Conservation (phyloP, 2,888 invertebrate species). For the Erebia aethiops region DNA sequence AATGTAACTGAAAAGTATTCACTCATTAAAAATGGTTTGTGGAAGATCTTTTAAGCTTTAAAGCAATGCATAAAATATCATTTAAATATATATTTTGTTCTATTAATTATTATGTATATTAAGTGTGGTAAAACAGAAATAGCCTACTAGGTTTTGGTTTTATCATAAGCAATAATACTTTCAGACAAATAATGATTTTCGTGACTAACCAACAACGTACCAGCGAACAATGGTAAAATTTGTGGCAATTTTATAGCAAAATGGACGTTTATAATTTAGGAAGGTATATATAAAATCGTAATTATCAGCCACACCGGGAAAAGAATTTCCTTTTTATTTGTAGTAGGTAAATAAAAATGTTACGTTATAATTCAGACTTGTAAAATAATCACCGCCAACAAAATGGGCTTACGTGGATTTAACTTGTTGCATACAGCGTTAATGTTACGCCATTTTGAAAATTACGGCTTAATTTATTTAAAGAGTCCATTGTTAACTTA, state of each 20-base stretch:
- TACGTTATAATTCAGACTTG: slow-evolving; percentile 34
- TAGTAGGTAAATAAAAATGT: slow-evolving; percentile 14
- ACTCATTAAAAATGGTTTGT: too few species aligned
- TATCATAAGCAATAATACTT: too few species aligned
- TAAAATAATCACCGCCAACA: slow-evolving; percentile 37
- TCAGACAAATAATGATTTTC: not conserved
- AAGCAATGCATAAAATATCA: too few species aligned
- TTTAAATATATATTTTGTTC: too few species aligned
- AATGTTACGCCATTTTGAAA: slow-evolving; percentile 45
- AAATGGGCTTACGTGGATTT: slow-evolving; percentile 45
- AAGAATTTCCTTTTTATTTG: slow-evolving; percentile 16
- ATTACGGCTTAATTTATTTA: slow-evolving; percentile 39
- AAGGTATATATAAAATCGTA: slow-evolving; percentile 5
- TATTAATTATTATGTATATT: too few species aligned
- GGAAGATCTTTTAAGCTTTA: too few species aligned
- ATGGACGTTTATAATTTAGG: slow-evolving; percentile 11
- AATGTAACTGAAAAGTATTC: not conserved
- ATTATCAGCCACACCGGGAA: slow-evolving; percentile 3
- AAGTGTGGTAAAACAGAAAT: too few species aligned
- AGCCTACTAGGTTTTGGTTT: too few species aligned
- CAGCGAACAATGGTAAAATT: slow-evolving; percentile 1
- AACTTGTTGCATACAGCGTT: slow-evolving; percentile 64
- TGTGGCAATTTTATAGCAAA: not conserved
- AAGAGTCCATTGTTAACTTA: slow-evolving; percentile 15
- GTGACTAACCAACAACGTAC: too few species aligned